phyloP scores from a whole-genome alignment of 2,888 invertebrate genomes.

The Phyllotreta cruciferae region DNA sequence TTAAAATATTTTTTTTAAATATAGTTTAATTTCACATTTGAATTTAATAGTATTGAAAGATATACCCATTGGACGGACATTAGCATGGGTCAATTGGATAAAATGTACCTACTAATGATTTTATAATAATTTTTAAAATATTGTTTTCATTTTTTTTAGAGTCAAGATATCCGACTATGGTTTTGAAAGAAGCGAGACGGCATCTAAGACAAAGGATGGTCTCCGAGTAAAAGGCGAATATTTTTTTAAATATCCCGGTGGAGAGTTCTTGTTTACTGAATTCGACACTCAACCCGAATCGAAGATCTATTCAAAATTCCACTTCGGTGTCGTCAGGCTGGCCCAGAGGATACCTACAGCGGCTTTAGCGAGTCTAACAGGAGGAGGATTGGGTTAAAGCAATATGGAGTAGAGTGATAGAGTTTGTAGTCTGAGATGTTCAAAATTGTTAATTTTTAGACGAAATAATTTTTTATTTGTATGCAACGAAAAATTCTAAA shows the following conservation, averaged over 20 bases:
- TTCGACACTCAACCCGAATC: conserved; percentile 5
- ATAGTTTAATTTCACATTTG: too few species aligned
- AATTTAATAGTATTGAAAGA: too few species aligned
- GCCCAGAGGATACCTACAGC: conserved; percentile 16
- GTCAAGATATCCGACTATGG: neutral
- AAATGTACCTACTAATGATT: too few species aligned
- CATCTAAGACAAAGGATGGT: neutral
- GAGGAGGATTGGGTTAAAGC: conserved; percentile 14
- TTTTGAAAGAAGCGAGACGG: neutral
- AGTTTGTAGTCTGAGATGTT: too few species aligned
- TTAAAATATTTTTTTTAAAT: too few species aligned
- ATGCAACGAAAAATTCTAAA: too few species aligned
- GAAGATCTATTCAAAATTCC: conserved; percentile 7
- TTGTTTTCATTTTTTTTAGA: neutral
- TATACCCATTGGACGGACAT: too few species aligned
- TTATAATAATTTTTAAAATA: too few species aligned
- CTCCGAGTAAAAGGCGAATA: neutral
- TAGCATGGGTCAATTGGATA: too few species aligned
- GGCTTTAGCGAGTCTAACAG: conserved; percentile 24
- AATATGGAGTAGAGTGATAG: too few species aligned
- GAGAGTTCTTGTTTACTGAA: conserved; percentile 4
- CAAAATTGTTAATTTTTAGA: conserved; percentile 1
- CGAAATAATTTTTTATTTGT: too few species aligned
- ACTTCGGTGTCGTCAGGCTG: neutral
- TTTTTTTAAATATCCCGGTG: conserved; percentile 5